Conservation (phyloP, 2,797 vertebrate genomes). For the Catamblyrhynchus diadema region DNA sequence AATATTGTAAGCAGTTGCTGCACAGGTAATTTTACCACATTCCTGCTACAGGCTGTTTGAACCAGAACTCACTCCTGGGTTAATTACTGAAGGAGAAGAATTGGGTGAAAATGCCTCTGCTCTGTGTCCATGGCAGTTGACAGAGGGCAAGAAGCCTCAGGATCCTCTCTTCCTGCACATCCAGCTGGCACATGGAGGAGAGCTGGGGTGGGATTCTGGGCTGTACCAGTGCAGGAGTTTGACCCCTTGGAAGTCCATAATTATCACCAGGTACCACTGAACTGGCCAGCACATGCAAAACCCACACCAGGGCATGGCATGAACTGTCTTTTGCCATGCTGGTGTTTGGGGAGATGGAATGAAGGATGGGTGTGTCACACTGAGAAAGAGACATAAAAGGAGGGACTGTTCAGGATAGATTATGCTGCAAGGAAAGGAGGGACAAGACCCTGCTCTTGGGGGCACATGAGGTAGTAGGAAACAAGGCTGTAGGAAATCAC, state of each 20-base stretch:
- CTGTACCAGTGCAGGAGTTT: not conserved
- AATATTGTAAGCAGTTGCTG: not conserved
- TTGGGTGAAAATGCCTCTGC: fast-evolving
- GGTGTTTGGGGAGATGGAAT: not conserved
- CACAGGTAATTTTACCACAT: not conserved
- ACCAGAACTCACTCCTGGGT: not conserved
- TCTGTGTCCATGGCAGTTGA: not conserved
- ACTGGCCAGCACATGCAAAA: fast-evolving
- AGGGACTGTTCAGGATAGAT: not conserved
- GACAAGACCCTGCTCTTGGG: not conserved
- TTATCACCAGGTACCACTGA: fast-evolving
- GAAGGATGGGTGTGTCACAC: not conserved
- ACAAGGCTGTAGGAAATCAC: not conserved
- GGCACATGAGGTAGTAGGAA: not conserved
- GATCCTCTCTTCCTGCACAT: not conserved
- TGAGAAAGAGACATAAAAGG: not conserved
- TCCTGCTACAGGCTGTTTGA: not conserved
- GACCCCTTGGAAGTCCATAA: not conserved
- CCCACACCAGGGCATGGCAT: too few relatives aligned
- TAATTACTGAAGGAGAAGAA: not conserved
- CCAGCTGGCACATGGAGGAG: not conserved
- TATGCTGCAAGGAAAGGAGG: not conserved
- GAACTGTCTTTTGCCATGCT: fast-evolving
- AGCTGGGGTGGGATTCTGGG: not conserved
- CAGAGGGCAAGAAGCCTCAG: not conserved